Conservation (phyloP, 2,888 invertebrate species). For the Acleris holmiana region DNA sequence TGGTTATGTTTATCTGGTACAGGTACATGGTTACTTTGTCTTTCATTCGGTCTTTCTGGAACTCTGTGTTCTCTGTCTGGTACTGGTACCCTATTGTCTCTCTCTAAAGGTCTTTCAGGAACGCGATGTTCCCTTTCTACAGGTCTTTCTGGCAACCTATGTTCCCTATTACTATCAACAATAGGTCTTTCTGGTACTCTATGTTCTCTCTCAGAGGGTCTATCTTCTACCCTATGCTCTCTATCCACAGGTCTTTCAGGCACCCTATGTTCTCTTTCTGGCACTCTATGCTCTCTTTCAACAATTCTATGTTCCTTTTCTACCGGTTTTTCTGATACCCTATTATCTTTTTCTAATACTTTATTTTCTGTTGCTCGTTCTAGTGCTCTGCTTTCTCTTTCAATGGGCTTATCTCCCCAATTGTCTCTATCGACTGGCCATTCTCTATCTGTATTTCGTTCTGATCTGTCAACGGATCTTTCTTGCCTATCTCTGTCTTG, state of each 20-base stretch:
- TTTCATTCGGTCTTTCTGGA: conserved; percentile 11
- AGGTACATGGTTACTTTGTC: conserved; percentile 38
- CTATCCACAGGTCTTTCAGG: conserved; percentile 38
- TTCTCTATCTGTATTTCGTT: conserved; percentile 17
- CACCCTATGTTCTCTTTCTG: conserved; percentile 35
- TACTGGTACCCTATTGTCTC: conserved; percentile 25
- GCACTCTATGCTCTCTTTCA: conserved; percentile 38
- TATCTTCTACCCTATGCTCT: conserved; percentile 36
- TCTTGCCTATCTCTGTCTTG: conserved; percentile 46
- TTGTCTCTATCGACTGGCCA: conserved; percentile 1
- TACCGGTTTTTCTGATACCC: conserved; percentile 14
- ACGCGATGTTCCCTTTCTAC: conserved; percentile 35
- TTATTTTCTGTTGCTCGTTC: conserved; percentile 13
- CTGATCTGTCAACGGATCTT: conserved; percentile 36
- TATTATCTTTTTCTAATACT: not conserved
- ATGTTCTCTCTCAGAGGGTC: conserved; percentile 33
- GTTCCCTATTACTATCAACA: conserved; percentile 7
- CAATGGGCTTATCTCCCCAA: not conserved
- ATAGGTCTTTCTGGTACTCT: conserved; percentile 35
- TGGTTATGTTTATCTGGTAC: conserved; percentile 37
- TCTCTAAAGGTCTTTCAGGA: conserved; percentile 37
- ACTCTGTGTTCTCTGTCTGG: conserved; percentile 34
- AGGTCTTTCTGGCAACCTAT: conserved; percentile 35
- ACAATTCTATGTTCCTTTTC: conserved; percentile 12
- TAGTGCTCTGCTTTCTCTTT: conserved; percentile 15